Evolutionary conservation across 2,888 invertebrate species (phyloP), one percentile per base, ranked within the genome.

Genomic region (Neelides folsomi): DNA sequence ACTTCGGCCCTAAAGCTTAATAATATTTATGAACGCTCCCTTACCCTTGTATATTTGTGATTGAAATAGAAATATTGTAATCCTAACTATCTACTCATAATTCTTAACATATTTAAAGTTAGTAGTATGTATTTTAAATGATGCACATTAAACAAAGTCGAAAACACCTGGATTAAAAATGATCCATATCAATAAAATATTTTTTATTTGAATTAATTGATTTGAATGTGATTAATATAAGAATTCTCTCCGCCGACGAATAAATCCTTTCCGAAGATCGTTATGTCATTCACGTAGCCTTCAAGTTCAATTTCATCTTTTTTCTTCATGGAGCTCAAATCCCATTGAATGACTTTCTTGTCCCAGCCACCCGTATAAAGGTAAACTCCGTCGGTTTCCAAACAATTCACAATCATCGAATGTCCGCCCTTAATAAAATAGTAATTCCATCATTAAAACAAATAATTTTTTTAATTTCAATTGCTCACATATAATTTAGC

Each of bases 281-380:
- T 42, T 41, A 79, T 57, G 55, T 72, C 71, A 47, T 76, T 77
- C 37, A 78, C 66, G 58, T 67, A 67, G 2, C 66, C 64, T 5
- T 66, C 68, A 2, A 70, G 55, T 36, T 66, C 62, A n/a, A 67
- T 54, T 15, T 62, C 65, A 5, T 64, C 66, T 1, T 65, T 56
- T 45, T 66, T 57, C 41, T 64, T 58, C 34, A 67, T 53, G 5
- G 62, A 67, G 8, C 66, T 61, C 10, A 71, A 55, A 55, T 70
- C 69, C 75, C 75, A 76, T 44, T 70, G 68, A 59, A 73, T 73
- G 7, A 75, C 62, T 10, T 64, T 62, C 54, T 72, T 72, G 62
- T 76, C 75, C 70, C 72, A 75, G 2, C 74, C 75, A 3, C 72
- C 74, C 51, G 70, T 73, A 58, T 69, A 71, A 13, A 73, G 56